Evolutionary conservation across 2,113 vertebrate species (phyloP).

Genomic region (Aramus guarauna): DNA sequence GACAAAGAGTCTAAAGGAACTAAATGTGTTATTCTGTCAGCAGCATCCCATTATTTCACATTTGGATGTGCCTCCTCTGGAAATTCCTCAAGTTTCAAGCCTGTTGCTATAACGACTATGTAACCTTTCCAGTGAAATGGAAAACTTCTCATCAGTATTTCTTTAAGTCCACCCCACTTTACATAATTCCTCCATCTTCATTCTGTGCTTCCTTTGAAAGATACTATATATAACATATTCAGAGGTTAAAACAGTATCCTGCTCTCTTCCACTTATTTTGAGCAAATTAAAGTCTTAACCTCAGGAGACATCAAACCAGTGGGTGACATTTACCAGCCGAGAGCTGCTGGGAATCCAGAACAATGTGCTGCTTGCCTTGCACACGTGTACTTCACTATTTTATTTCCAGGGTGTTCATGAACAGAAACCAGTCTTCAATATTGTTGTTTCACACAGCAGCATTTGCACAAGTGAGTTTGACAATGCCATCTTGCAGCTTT

Average conservation of each 20-base stretch:
- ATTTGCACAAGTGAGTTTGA: slow-evolving; percentile 52
- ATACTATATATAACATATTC: neutral
- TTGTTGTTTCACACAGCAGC: neutral
- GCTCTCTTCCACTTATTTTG: neutral
- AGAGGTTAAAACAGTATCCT: neutral
- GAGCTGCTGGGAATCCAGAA: neutral
- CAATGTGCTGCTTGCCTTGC: neutral
- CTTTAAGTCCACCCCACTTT: neutral
- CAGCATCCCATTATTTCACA: neutral
- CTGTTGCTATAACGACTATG: neutral
- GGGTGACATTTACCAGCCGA: neutral
- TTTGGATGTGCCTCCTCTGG: neutral
- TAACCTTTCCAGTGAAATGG: neutral
- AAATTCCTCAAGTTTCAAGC: neutral
- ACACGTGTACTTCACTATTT: neutral
- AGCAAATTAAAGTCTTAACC: neutral
- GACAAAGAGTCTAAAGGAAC: neutral
- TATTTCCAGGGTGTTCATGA: neutral
- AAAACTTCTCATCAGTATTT: neutral
- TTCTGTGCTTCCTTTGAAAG: neutral
- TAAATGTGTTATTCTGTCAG: neutral
- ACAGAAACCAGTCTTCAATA: neutral
- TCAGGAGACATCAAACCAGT: neutral
- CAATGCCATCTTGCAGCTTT: slow-evolving; percentile 64
- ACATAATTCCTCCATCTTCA: neutral